Percentiles rank a stretch among this genome's conserved stretches.
Evolutionary conservation across 2,113 vertebrate genomes (phyloP).

Genomic region (Halcyon senegalensis): DNA sequence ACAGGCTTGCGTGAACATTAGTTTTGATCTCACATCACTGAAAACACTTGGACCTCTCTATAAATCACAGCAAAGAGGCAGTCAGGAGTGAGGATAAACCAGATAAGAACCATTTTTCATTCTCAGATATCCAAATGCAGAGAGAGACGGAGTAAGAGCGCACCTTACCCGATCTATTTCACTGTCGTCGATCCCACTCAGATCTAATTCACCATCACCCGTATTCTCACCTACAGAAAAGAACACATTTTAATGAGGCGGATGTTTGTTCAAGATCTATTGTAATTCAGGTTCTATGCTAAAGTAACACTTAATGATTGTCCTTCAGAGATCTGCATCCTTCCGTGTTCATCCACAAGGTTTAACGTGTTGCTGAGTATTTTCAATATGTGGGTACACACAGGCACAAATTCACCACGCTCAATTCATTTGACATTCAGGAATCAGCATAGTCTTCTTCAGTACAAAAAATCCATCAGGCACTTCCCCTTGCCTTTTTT

Average conservation of each 20-base stretch:
- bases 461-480: not conserved
- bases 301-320: not conserved
- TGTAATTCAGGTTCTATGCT: not conserved
- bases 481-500: not conserved
- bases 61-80: not conserved
- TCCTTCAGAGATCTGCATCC: not conserved
- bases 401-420: not conserved
- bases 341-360: not conserved
- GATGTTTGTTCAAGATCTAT: not conserved
- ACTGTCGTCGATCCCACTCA: conserved; percentile 92
- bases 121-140: not conserved
- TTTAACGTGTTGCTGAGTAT: not conserved
- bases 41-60: not conserved
- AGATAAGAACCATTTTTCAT: not conserved
- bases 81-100: not conserved
- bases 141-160: not conserved
- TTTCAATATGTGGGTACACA: not conserved
- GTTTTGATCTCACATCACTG: not conserved
- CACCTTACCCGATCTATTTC: conserved; percentile 92
- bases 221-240: conserved; percentile 76
- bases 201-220: conserved; percentile 90
- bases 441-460: not conserved
- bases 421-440: conserved; percentile 62
- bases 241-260: conserved; percentile 33
- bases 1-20: not conserved